Base-by-base conservation (phyloP, 30 jellyfish, hydroid and myxozoan species). In the Sanderia malayensis region DNA sequence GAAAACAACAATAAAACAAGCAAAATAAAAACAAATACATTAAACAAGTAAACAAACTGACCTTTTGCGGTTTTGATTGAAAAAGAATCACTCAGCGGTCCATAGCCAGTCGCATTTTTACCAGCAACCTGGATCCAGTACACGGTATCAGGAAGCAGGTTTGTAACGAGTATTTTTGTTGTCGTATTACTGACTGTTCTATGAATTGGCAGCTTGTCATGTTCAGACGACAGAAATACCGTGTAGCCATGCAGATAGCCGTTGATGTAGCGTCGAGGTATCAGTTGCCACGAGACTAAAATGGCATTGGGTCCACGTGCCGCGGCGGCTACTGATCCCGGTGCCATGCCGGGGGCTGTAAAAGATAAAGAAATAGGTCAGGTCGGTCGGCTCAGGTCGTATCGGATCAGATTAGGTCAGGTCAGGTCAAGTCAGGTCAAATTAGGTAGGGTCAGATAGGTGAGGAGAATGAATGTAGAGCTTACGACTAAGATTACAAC, bases 331-430 rank as follows among this genome's bases (percentile, higher is more conserved):
- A 72, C 78, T 17, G 41, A 44, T 1, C 52, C 29, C 0, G 95
- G 95, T 1, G 95, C 70, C 37, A 52, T 83, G 22, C 86, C 86
- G 11, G 82, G 88, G 25, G 78, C 95, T 83, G 41, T 44, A 49
- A 65, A 53, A 18, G 22, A 37, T 70, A 55, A 27, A 25, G 46
- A 29, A 31, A n/a, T n/a, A n/a, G n/a, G n/a, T n/a, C n/a, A n/a
- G n/a, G n/a, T n/a, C n/a, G n/a, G n/a, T n/a, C n/a, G n/a, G n/a
- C n/a, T n/a, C n/a, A n/a, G n/a, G n/a, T n/a, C n/a, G n/a, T n/a
- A n/a, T n/a, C n/a, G n/a, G n/a, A n/a, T n/a, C n/a, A n/a, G n/a
- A n/a, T n/a, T n/a, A n/a, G n/a, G n/a, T n/a, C n/a, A n/a, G n/a
- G n/a, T n/a, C n/a, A n/a, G n/a, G n/a, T n/a, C n/a, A n/a, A n/a